A percentile compares a stretch with the other conserved stretches of the same genome.
phyloP scores from a whole-genome alignment of 2,113 vertebrate species.

The Dissostichus mawsoni region DNA sequence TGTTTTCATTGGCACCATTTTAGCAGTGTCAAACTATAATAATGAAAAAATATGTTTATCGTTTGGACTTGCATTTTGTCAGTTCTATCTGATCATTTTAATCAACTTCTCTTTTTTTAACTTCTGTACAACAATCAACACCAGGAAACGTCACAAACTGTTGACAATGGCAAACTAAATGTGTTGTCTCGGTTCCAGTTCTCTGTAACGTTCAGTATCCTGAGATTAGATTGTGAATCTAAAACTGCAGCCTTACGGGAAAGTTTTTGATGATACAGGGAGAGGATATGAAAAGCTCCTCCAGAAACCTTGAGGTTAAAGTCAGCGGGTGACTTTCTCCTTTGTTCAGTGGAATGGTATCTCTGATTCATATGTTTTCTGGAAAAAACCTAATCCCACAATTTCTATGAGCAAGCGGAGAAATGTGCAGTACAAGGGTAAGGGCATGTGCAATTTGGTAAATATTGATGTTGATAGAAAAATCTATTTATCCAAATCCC shows the following conservation, averaged over 20 bases:
- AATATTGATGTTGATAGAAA: not conserved
- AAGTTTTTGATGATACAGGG: slow-evolving; percentile 1
- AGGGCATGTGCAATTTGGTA: not conserved
- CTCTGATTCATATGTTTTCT: not conserved
- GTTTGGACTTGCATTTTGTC: not conserved
- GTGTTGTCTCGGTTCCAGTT: not conserved
- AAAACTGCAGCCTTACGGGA: slow-evolving; percentile 28
- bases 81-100: not conserved
- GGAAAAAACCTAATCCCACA: not conserved
- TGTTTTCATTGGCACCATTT: not conserved
- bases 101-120: not conserved
- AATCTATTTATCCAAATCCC: too few relatives aligned
- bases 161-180: not conserved
- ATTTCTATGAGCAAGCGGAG: not conserved
- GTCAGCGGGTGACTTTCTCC: not conserved
- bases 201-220: not conserved
- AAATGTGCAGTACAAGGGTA: not conserved
- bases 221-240: slow-evolving; percentile 30
- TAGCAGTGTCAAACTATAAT: not conserved
- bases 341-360: not conserved
- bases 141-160: not conserved
- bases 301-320: not conserved
- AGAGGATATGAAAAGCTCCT: slow-evolving; percentile 54
- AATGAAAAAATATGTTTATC: not conserved
- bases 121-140: not conserved